Evolutionary conservation across 2,888 invertebrate genomes (phyloP).

Genomic region (Drosophila pullipes): DNA sequence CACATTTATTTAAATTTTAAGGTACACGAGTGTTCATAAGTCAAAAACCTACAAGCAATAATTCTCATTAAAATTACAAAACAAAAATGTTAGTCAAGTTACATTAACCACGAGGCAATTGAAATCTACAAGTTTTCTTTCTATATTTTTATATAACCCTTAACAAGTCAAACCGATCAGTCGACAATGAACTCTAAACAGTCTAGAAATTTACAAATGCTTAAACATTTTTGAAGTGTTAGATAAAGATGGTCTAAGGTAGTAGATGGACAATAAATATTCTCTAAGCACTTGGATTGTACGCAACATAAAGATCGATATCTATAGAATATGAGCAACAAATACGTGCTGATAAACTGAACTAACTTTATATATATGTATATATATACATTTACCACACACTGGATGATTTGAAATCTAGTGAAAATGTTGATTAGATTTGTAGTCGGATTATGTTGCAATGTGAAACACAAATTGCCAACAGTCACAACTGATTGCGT

Average conservation of each 20-base stretch:
- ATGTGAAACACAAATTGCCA: constrained; percentile 1
- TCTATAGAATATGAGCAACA: constrained; percentile 19
- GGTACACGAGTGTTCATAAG: neutral
- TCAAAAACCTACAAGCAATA: neutral
- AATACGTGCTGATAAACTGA: constrained; percentile 38
- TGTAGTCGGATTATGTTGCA: constrained; percentile 15
- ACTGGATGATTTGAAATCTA: constrained; percentile 4
- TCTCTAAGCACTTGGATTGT: constrained; percentile 11
- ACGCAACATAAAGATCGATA: neutral
- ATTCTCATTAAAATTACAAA: neutral
- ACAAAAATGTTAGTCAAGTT: neutral
- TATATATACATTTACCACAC: constrained; percentile 9
- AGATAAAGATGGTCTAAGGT: constrained; percentile 19
- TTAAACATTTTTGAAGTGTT: neutral
- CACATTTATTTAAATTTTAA: neutral
- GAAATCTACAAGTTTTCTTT: neutral
- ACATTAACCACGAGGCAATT: neutral
- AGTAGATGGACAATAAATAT: neutral
- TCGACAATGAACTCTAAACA: neutral
- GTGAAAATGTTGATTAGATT: constrained; percentile 49
- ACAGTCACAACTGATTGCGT: neutral
- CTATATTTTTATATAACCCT: neutral
- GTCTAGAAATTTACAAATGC: constrained; percentile 15
- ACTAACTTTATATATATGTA: neutral
- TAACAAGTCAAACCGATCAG: neutral